Evolutionary conservation across 1,140 invertebrate species (phyloP), one percentile per base, ranked within the genome.

Genomic region (Drosophila rhopaloa): DNA sequence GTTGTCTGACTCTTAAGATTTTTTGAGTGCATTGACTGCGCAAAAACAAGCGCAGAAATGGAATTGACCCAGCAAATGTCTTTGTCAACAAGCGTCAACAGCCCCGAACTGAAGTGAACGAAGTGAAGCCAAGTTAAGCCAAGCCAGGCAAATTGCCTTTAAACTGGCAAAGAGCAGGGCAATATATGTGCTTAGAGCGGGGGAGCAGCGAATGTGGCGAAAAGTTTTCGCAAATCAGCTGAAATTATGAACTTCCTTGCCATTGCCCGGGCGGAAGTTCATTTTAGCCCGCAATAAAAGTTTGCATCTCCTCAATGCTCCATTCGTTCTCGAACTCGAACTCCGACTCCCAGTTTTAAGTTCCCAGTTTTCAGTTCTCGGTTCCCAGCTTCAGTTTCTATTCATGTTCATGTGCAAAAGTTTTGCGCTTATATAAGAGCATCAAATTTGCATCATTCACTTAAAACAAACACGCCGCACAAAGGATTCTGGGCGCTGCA

Each of bases 381-480:
- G 3, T 11, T 58, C 51, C 24, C 16, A 37, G 43, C 67, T 58
- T 27, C 44, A 32, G 59, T 51, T 57, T 67, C 73, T 46, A 68
- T 82, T 70, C 70, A 86, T 88, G 83, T 86, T 86, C 76, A 86
- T 86, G 83, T 88, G 84, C 63, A 84, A 83, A 89, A 89, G 80
- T 88, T 88, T 88, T 89, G 63, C 68, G 76, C 77, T 88, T 88
- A 80, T 83, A 84, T 77, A 78, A 84, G 73, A 84, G 84, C 84
- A 88, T 88, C 81, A 88, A 88, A 88, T 88, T 88, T 88, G 84
- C 84, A 88, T 88, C 86, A 88, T 88, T 89, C 80, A 88, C 80
- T 89, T 88, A 88, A 89, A 88, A 89, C 84, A 88, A 88, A 88
- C 59, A 75, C 54, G 58, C 62, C 32, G 27, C 66, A 72, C 68